Percentiles rank a stretch among this genome's conserved stretches.
phyloP scores from a whole-genome alignment of 1,140 invertebrate genomes.

The Hyles euphorbiae region DNA sequence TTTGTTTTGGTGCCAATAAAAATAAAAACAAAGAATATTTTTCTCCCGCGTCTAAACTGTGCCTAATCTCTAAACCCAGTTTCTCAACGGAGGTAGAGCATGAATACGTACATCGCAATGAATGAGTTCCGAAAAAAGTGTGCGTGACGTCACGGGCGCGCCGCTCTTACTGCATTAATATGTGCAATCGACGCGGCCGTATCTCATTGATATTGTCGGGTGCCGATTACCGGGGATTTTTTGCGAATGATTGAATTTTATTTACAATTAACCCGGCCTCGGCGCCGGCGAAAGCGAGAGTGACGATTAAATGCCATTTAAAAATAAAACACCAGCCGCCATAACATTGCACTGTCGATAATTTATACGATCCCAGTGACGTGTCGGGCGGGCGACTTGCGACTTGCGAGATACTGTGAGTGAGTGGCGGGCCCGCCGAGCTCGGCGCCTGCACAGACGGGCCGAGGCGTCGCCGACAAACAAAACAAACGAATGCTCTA shows the following conservation, averaged over 20 bases:
- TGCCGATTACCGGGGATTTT: slow-evolving; percentile 69
- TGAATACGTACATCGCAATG: too few species aligned
- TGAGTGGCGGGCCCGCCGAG: too few species aligned
- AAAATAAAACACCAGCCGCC: slow-evolving; percentile 69
- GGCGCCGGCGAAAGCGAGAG: slow-evolving; percentile 63
- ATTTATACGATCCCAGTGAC: slow-evolving; percentile 37
- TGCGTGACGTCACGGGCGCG: slow-evolving; percentile 18
- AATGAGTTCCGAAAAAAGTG: too few species aligned
- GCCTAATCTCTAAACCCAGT: too few species aligned
- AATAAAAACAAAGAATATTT: too few species aligned
- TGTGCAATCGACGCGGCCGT: slow-evolving; percentile 50
- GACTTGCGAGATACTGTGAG: too few species aligned
- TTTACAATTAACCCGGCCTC: slow-evolving; percentile 73
- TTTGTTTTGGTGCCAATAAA: too few species aligned
- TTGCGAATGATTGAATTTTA: slow-evolving; percentile 75
- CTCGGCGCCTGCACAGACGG: too few species aligned
- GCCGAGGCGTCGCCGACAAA: not conserved
- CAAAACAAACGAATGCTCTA: too few species aligned
- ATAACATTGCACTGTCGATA: slow-evolving; percentile 52
- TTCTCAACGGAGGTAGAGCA: too few species aligned
- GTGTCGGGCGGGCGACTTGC: not conserved
- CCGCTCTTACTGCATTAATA: slow-evolving; percentile 54
- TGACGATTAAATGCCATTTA: slow-evolving; percentile 74
- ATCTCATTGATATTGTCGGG: slow-evolving; percentile 71
- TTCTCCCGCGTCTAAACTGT: too few species aligned